phyloP scores from a whole-genome alignment of 2,113 vertebrate genomes.

The Triplophysa dalaica region DNA sequence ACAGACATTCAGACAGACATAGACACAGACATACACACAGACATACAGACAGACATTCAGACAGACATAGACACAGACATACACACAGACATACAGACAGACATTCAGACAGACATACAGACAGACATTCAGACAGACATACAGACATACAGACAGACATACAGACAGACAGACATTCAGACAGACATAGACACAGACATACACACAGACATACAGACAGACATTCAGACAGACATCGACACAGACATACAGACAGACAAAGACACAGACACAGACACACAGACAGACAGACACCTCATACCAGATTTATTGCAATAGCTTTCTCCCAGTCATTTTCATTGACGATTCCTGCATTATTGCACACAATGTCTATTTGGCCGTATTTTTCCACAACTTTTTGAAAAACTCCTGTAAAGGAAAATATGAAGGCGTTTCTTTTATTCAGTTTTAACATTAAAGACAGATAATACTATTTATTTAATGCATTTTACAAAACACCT shows the following conservation, averaged over 20 bases:
- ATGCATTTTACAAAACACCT: conserved; percentile 27
- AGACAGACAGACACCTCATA: conserved; percentile 48
- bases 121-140: neutral
- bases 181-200: neutral
- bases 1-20: too few species aligned
- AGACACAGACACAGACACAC: neutral
- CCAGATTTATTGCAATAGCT: conserved; percentile 70
- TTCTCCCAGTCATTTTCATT: conserved; percentile 71
- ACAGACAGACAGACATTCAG: too few species aligned
- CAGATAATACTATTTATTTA: too few species aligned
- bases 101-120: neutral
- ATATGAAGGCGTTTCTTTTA: neutral
- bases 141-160: neutral
- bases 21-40: too few species aligned
- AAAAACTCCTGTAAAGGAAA: conserved; percentile 65
- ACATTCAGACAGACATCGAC: too few species aligned
- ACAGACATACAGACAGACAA: neutral
- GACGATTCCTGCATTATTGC: conserved; percentile 76
- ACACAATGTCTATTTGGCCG: conserved; percentile 69
- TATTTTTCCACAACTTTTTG: conserved; percentile 62
- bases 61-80: too few species aligned
- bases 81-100: neutral
- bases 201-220: neutral
- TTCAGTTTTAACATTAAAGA: too few species aligned
- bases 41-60: neutral